Percentiles rank a stretch among this genome's conserved stretches.
Evolutionary conservation across 2,113 vertebrate genomes (phyloP).

Genomic region (Apteryx owenii): DNA sequence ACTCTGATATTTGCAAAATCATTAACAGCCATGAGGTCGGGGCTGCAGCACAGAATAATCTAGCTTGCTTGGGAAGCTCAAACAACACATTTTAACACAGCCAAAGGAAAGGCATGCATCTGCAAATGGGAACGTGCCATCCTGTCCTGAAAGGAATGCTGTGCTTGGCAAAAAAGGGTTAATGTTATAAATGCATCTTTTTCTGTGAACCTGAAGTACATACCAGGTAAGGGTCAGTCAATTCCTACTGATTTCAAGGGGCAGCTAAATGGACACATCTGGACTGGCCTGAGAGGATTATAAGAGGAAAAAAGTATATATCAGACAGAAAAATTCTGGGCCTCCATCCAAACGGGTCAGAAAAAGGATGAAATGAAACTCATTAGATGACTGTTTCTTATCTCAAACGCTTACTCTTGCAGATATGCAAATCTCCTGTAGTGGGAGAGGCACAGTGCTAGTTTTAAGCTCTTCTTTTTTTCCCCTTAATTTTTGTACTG

Average conservation of each 20-base stretch:
- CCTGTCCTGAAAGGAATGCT: neutral
- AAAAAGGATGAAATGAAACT: neutral
- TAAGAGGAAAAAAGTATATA: neutral
- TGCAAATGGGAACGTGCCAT: neutral
- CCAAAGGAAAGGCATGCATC: neutral
- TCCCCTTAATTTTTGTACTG: neutral
- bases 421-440: neutral
- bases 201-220: neutral
- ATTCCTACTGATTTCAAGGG: neutral
- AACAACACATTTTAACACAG: neutral
- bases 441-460: neutral
- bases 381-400: neutral
- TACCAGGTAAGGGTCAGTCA: neutral
- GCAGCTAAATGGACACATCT: neutral
- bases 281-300: neutral
- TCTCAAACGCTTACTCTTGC: neutral
- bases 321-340: neutral
- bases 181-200: neutral
- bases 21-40: neutral
- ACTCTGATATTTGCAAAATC: neutral
- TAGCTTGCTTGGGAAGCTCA: neutral
- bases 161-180: neutral
- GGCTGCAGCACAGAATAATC: neutral
- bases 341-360: neutral
- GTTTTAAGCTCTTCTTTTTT: neutral